Conservation (phyloP, 1,140 invertebrate genomes). For the Leptestheria dahalacensis region DNA sequence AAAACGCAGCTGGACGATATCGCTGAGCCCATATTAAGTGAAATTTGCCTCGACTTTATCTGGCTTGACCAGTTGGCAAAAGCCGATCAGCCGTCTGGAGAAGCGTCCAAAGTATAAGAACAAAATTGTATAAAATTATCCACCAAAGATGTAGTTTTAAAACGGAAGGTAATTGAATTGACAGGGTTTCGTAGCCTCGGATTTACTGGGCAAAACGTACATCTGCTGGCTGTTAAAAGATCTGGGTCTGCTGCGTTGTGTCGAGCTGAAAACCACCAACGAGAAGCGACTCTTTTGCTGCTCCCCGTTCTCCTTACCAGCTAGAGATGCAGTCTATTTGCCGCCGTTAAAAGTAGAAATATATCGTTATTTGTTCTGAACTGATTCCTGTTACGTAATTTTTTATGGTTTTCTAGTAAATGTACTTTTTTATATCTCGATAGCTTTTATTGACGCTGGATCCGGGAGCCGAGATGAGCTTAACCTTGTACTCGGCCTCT, state of each 20-base stretch:
- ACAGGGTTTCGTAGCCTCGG: slow-evolving; percentile 1
- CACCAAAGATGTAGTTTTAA: not conserved
- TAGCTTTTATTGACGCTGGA: not conserved
- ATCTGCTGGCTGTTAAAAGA: slow-evolving; percentile 6
- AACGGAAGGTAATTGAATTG: not conserved
- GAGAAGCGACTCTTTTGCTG: not conserved
- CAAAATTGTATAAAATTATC: not conserved
- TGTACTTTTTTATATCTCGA: not conserved
- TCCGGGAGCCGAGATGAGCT: not conserved
- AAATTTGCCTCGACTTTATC: not conserved
- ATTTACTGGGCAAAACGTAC: slow-evolving; percentile 1
- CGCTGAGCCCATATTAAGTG: not conserved
- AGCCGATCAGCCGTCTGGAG: not conserved
- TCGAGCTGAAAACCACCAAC: not conserved
- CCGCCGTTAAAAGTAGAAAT: not conserved
- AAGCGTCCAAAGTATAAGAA: not conserved
- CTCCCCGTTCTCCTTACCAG: not conserved
- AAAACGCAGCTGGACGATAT: not conserved
- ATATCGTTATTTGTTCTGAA: not conserved
- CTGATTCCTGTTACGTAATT: no score
- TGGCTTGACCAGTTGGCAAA: not conserved
- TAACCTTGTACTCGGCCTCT: slow-evolving; percentile 1
- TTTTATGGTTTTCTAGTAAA: not conserved
- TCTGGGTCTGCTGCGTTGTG: not conserved
- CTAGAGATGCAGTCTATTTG: slow-evolving; percentile 2